Evolutionary conservation across 2,888 invertebrate genomes (phyloP).

Genomic region (Sceliomorpha sp.): DNA sequence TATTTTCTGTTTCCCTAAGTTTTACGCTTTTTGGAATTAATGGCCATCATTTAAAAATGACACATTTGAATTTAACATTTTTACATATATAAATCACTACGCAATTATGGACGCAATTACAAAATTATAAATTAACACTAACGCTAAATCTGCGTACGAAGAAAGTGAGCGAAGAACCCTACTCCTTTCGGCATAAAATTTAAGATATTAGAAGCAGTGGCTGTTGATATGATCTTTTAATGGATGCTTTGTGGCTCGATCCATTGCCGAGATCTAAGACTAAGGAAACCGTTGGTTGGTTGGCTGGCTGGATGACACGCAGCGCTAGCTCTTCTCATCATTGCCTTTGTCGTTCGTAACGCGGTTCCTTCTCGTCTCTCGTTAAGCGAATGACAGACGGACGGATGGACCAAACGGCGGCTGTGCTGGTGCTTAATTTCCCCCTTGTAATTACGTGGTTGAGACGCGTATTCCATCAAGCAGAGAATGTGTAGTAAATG

Average conservation of each 20-base stretch:
- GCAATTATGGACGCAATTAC: not conserved
- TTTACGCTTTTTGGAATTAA: no score
- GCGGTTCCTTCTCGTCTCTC: constrained; percentile 67
- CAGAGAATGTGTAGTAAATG: constrained; percentile 50
- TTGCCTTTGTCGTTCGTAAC: constrained; percentile 67
- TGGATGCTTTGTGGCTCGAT: constrained; percentile 79
- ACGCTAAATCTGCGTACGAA: constrained; percentile 23
- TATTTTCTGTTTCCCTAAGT: no score
- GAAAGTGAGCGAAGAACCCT: constrained; percentile 34
- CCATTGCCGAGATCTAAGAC: constrained; percentile 76
- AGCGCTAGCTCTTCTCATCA: constrained; percentile 54
- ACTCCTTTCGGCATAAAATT: constrained; percentile 56
- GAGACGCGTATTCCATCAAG: constrained; percentile 52
- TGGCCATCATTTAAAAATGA: no score
- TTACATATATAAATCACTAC: no score
- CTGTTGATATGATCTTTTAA: constrained; percentile 80
- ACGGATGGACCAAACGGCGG: constrained; percentile 72
- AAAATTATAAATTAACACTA: constrained; percentile 27
- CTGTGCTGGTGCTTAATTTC: constrained; percentile 81
- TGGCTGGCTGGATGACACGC: constrained; percentile 56
- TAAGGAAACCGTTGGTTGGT: constrained; percentile 65
- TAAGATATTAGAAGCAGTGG: constrained; percentile 66
- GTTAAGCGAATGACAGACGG: constrained; percentile 65
- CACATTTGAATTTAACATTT: no score
- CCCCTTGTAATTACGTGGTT: constrained; percentile 80